A percentile compares a stretch with the other conserved stretches of the same genome.
Evolutionary conservation across 2,797 vertebrate genomes (phyloP).

Genomic region (Phaenicophaeus curvirostris): DNA sequence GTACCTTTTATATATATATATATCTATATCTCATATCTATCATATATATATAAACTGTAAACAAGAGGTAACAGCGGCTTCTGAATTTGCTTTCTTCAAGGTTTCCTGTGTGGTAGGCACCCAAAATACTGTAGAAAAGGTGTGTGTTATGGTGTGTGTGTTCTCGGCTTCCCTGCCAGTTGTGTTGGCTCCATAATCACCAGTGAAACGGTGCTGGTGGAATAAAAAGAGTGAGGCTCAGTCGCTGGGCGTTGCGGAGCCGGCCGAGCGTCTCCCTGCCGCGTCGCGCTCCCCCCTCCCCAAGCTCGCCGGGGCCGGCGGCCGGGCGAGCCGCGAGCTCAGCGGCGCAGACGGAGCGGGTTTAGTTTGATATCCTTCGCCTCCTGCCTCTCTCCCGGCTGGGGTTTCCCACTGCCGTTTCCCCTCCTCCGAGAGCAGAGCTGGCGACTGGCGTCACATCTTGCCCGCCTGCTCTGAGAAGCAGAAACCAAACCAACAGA

Average conservation of each 20-base stretch:
- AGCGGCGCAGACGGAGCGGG: neutral
- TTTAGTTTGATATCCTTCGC: neutral
- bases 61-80: conserved; percentile 94
- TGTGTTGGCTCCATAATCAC: conserved; percentile 66
- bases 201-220: conserved; percentile 77
- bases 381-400: neutral
- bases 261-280: conserved; percentile 55
- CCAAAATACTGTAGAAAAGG: conserved; percentile 89
- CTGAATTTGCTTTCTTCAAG: conserved; percentile 88
- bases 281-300: conserved; percentile 64
- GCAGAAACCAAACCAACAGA: conserved; percentile 82
- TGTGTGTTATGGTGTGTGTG: conserved; percentile 71
- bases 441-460: conserved; percentile 10
- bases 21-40: conserved; percentile 79
- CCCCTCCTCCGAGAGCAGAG: conserved; percentile 26
- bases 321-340: neutral
- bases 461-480: conserved; percentile 70
- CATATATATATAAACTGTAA: conserved; percentile 94
- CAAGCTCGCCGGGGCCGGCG: neutral
- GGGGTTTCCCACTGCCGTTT: conserved; percentile 19
- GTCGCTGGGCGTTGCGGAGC: conserved; percentile 76
- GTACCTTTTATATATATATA: conserved; percentile 92
- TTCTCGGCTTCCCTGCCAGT: conserved; percentile 67
- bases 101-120: conserved; percentile 88
- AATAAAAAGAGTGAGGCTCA: conserved; percentile 77